Evolutionary conservation across 2,113 vertebrate species (phyloP).

Genomic region (Pseudorasbora parva): DNA sequence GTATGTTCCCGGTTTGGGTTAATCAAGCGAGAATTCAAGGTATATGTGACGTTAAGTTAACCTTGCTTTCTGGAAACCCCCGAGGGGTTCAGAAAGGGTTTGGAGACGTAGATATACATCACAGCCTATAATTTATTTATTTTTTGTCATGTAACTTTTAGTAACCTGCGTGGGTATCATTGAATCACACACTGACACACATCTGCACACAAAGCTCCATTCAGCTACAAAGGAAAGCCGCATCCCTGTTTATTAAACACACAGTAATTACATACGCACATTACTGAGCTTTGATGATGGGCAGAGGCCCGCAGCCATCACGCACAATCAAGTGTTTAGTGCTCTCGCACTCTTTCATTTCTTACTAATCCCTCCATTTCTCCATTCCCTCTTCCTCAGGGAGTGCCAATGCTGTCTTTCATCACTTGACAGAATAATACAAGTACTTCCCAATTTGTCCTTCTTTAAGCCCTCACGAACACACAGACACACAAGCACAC

Average conservation of each 20-base stretch:
- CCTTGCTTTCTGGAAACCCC: too few relatives aligned
- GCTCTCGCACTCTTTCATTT: conserved; percentile 47
- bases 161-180: not conserved
- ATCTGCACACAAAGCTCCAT: not conserved
- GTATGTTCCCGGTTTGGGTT: too few relatives aligned
- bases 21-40: too few relatives aligned
- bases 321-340: conserved; percentile 33
- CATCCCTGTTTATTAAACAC: conserved; percentile 40
- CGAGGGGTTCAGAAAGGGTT: not conserved
- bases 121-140: not conserved
- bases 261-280: conserved; percentile 51
- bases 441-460: conserved; percentile 26
- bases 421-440: conserved; percentile 39
- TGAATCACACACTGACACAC: conserved; percentile 2
- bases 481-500: not conserved
- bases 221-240: conserved; percentile 38
- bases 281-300: conserved; percentile 50
- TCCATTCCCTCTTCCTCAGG: conserved; percentile 28
- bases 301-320: conserved; percentile 23
- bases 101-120: not conserved
- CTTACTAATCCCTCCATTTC: conserved; percentile 41
- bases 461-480: conserved; percentile 44
- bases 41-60: too few relatives aligned
- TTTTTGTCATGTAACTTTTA: not conserved
- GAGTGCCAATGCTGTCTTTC: conserved; percentile 14